Evolutionary conservation across 1,140 invertebrate species (phyloP).

Genomic region (Halictus rubicundus): DNA sequence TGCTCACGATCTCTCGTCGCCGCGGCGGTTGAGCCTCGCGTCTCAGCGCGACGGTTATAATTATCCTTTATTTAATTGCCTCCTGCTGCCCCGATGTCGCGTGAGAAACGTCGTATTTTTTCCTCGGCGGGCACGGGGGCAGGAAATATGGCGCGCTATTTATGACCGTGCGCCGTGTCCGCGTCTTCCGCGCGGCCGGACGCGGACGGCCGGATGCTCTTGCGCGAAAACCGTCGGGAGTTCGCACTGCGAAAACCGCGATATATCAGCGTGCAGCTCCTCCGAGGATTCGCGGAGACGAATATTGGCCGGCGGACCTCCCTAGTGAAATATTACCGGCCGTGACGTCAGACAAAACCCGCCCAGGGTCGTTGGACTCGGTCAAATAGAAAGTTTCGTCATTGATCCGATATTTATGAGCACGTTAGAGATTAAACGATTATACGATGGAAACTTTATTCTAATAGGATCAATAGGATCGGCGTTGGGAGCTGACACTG

Average conservation of each 20-base stretch:
- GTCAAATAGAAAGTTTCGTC: not conserved
- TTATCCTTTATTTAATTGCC: constrained; percentile 28
- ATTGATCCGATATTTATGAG: not conserved
- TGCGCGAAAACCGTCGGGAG: constrained; percentile 2
- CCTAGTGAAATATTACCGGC: constrained; percentile 39
- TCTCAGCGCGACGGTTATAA: not conserved
- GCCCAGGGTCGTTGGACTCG: constrained; percentile 16
- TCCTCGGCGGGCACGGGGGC: not conserved
- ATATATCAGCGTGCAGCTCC: constrained; percentile 42
- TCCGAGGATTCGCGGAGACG: constrained; percentile 40
- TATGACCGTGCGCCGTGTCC: constrained; percentile 25
- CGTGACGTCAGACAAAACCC: constrained; percentile 37
- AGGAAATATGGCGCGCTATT: constrained; percentile 40
- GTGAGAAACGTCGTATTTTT: constrained; percentile 30
- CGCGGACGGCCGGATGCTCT: constrained; percentile 26
- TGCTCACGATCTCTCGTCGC: not conserved
- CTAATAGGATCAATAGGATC: no score
- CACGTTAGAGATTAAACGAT: no score
- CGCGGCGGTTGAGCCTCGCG: not conserved
- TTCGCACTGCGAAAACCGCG: constrained; percentile 31
- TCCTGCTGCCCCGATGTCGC: constrained; percentile 9
- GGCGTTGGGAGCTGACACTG: no score
- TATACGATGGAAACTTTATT: no score
- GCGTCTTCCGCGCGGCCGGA: constrained; percentile 37
- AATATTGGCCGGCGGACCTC: constrained; percentile 38